These are phyloP conservation scores for Acrossocheilus fasciatus DNA, from an alignment of 2,797 vertebrate genomes.

Conservation along the genomic window DNA sequence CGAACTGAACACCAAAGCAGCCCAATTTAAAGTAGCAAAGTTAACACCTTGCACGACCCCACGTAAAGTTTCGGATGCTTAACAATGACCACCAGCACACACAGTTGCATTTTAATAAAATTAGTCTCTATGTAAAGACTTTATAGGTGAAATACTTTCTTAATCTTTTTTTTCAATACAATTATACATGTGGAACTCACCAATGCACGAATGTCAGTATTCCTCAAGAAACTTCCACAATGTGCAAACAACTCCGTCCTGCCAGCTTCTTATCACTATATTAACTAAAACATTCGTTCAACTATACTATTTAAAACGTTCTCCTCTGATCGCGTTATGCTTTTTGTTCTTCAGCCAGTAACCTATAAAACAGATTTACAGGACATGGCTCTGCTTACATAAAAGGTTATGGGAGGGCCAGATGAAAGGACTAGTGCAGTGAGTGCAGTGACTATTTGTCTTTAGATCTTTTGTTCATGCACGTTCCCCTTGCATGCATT, in stretches of 20 bases:
- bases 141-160: not conserved
- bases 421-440: not conserved
- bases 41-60: not conserved
- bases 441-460: not conserved
- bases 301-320: not conserved
- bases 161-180: not conserved
- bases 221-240: not conserved
- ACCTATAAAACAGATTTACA: not conserved
- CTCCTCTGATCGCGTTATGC: not conserved
- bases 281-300: not conserved
- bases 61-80: not conserved
- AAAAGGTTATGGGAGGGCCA: not conserved
- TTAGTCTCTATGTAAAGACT: not conserved
- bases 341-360: not conserved
- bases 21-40: not conserved
- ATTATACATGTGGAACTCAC: not conserved
- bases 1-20: not conserved
- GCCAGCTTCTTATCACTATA: not conserved
- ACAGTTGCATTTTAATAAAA: not conserved
- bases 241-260: not conserved
- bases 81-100: not conserved
- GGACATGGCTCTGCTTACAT: constrained; percentile 6
- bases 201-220: not conserved
- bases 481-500: not conserved
- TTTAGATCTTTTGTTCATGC: not conserved